These are phyloP conservation scores for Rhinolophus sinicus DNA, from an alignment of 2,113 vertebrate genomes.

Conservation along the genomic window DNA sequence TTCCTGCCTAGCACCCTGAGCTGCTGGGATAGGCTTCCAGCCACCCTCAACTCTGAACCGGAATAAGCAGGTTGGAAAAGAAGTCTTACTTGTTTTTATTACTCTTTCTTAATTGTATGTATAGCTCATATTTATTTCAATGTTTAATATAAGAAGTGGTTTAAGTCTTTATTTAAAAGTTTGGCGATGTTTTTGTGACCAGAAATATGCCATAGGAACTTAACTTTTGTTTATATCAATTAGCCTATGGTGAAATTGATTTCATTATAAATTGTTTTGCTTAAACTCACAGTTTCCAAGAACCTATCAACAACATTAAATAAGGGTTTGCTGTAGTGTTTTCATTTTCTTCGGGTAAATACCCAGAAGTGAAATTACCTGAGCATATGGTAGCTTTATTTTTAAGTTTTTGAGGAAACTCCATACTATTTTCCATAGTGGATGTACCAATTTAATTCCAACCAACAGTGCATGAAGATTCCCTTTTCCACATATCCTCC, in stretches of 20 bases:
- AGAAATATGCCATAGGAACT: background rate
- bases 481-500: background rate
- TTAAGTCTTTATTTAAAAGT: background rate
- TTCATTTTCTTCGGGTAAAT: background rate
- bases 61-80: background rate
- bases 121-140: background rate
- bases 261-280: background rate
- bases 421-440: background rate
- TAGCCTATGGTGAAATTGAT: background rate
- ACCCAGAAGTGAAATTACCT: background rate
- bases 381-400: background rate
- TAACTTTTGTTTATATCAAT: background rate
- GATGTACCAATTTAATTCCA: background rate
- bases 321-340: background rate
- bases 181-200: background rate
- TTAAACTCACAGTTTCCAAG: background rate
- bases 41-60: background rate
- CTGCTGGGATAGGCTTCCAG: background rate
- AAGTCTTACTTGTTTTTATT: background rate
- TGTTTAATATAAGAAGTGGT: background rate
- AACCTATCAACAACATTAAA: background rate
- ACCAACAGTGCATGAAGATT: background rate
- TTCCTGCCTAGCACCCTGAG: background rate
- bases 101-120: background rate
- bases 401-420: background rate